Evolutionary conservation across 2,888 invertebrate species (phyloP).

Genomic region (Timema cristinae): DNA sequence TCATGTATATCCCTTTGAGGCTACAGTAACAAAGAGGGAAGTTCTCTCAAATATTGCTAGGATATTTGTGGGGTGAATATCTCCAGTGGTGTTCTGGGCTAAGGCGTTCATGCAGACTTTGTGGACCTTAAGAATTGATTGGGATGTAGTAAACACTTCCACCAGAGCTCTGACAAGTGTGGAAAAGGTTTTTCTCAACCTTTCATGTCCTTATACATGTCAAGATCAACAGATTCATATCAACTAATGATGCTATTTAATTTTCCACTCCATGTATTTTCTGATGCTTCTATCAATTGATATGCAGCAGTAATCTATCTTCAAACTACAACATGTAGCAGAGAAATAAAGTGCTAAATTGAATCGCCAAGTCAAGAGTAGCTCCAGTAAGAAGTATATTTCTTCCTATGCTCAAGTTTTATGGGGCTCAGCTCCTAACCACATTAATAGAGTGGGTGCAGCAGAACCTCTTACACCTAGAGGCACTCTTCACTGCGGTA

Average conservation of each 20-base stretch:
- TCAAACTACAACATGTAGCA: background rate
- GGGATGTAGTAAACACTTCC: background rate
- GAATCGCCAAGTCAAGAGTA: background rate
- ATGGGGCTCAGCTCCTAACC: background rate
- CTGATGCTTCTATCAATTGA: background rate
- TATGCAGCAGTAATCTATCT: background rate
- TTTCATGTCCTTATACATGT: background rate
- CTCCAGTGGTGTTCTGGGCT: background rate
- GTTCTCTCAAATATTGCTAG: background rate
- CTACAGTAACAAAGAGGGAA: background rate
- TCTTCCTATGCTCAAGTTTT: background rate
- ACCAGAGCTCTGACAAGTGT: background rate
- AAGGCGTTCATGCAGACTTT: background rate
- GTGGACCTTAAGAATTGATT: no score
- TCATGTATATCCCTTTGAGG: background rate
- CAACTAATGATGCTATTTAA: no score
- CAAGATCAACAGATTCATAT: no score
- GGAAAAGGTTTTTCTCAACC: background rate
- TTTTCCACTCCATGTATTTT: background rate
- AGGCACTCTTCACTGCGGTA: no score
- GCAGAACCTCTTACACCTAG: no score
- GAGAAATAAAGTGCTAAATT: background rate
- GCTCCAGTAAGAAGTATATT: background rate
- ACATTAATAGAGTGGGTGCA: background rate
- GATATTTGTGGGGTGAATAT: background rate